These are phyloP conservation scores for Paradisaea rubra DNA, from an alignment of 2,113 vertebrate species.

Conservation along the genomic window DNA sequence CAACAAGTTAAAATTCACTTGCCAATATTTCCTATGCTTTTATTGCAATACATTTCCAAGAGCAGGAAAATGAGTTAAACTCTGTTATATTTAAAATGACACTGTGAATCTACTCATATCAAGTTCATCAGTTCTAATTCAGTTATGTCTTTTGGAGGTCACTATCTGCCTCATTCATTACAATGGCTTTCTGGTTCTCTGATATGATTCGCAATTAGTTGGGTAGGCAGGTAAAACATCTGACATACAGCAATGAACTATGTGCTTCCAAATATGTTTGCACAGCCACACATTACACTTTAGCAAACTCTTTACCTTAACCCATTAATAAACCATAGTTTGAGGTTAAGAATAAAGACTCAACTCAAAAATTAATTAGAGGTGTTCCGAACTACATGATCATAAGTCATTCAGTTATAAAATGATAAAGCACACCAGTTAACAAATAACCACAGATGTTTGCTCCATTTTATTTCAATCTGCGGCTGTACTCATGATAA, in stretches of 20 bases:
- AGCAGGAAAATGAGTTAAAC: not conserved
- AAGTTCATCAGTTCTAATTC: slow-evolving; percentile 64
- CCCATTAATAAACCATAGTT: slow-evolving; percentile 47
- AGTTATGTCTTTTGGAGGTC: slow-evolving; percentile 39
- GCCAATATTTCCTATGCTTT: not conserved
- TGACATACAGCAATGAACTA: slow-evolving; percentile 1
- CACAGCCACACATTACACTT: not conserved
- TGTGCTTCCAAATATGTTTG: slow-evolving; percentile 8
- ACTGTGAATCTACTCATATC: slow-evolving; percentile 21
- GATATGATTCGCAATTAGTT: slow-evolving; percentile 57
- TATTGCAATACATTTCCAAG: not conserved
- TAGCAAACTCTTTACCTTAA: not conserved
- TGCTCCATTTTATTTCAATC: slow-evolving; percentile 40
- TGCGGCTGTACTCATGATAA: slow-evolving; percentile 9
- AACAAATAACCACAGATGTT: slow-evolving; percentile 3
- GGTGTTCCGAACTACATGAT: slow-evolving; percentile 45
- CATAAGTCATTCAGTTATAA: slow-evolving; percentile 45
- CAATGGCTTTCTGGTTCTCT: slow-evolving; percentile 16
- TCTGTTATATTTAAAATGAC: slow-evolving; percentile 54
- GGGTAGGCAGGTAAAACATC: not conserved
- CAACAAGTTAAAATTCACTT: not conserved
- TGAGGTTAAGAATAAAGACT: slow-evolving; percentile 17
- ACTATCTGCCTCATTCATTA: slow-evolving; percentile 46
- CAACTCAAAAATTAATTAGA: slow-evolving; percentile 57
- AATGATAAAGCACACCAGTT: slow-evolving; percentile 15